These are phyloP conservation scores for Pluvialis apricaria DNA, from an alignment of 2,113 vertebrate genomes.

Conservation along the genomic window DNA sequence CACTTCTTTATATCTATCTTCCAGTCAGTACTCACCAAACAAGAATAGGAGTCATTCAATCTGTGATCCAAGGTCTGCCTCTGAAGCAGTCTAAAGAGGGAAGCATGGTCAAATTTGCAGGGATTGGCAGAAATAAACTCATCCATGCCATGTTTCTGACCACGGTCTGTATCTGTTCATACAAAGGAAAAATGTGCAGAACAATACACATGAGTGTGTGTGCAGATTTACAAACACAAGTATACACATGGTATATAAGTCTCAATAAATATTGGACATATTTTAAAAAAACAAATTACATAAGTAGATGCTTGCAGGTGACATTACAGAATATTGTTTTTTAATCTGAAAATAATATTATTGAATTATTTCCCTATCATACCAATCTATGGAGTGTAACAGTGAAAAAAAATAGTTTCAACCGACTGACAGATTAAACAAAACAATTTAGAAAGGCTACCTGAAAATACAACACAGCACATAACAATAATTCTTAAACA, in stretches of 20 bases:
- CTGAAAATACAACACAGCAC: background rate
- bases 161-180: constrained; percentile 80
- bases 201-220: background rate
- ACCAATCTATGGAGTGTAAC: background rate
- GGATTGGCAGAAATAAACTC: constrained; percentile 91
- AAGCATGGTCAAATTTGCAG: constrained; percentile 87
- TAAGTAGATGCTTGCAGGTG: background rate
- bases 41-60: constrained; percentile 97
- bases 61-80: constrained; percentile 90
- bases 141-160: constrained; percentile 92
- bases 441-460: background rate
- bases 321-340: background rate
- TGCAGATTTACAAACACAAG: background rate
- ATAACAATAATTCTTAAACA: background rate
- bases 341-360: background rate
- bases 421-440: background rate
- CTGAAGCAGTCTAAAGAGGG: constrained; percentile 90
- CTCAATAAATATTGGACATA: background rate
- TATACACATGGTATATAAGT: rapidly evolving
- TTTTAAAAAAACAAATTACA: background rate
- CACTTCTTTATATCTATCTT: constrained; percentile 58
- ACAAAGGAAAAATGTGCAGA: constrained; percentile 25
- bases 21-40: constrained; percentile 84
- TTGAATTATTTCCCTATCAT: background rate
- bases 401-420: background rate